Percentiles rank a stretch among this genome's conserved stretches.
Conservation (phyloP, 2,888 invertebrate species). For the Heliconius sara region DNA sequence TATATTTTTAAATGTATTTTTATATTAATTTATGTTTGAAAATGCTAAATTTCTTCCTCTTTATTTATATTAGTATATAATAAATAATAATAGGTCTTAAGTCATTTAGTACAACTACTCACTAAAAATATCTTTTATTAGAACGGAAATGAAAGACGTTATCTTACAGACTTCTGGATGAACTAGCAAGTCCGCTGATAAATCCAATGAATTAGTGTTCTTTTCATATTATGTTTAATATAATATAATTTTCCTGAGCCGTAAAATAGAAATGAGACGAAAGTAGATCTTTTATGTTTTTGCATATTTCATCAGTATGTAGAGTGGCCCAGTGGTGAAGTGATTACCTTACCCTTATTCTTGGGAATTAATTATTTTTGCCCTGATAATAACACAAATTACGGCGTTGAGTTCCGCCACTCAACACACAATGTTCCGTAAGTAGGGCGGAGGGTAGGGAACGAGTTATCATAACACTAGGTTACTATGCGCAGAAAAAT, state of each 20-base stretch:
- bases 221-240: background rate
- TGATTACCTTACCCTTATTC: too few relatives aligned
- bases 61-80: too few relatives aligned
- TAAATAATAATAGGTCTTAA: too few relatives aligned
- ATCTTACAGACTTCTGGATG: background rate
- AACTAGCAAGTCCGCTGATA: background rate
- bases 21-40: too few relatives aligned
- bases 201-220: background rate
- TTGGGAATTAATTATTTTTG: too few relatives aligned
- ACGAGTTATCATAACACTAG: background rate
- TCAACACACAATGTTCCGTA: background rate
- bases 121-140: slow-evolving; percentile 5
- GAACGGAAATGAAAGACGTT: slow-evolving; percentile 14
- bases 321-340: background rate
- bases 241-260: too few relatives aligned
- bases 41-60: too few relatives aligned
- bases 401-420: background rate
- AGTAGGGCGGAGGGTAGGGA: background rate
- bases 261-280: background rate
- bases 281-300: background rate
- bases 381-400: background rate
- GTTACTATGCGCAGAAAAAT: background rate
- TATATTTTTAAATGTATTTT: too few relatives aligned
- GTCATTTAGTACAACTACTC: background rate
- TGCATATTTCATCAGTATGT: background rate